Evolutionary conservation across 2,113 vertebrate genomes (phyloP).

Genomic region (Corythoichthys haematopterus): DNA sequence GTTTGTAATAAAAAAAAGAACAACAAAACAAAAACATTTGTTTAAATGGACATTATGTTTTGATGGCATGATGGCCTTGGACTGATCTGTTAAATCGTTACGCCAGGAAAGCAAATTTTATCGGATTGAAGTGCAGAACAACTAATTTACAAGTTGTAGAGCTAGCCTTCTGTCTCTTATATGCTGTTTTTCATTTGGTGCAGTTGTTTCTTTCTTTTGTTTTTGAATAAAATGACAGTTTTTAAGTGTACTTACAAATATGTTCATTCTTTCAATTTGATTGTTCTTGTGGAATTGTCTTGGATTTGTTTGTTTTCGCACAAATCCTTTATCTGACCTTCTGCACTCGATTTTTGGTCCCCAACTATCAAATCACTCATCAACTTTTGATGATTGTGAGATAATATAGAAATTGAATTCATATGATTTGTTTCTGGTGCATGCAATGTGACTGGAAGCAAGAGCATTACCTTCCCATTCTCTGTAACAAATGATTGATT

Average conservation of each 20-base stretch:
- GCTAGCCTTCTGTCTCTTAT: too few species aligned
- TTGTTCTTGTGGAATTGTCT: neutral
- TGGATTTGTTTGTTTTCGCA: neutral
- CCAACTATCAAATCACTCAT: neutral
- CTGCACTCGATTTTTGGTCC: neutral
- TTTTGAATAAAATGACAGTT: neutral
- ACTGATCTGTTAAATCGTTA: too few species aligned
- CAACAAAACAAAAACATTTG: neutral
- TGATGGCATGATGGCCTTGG: neutral
- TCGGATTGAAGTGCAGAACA: neutral
- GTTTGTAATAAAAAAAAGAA: neutral
- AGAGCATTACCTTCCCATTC: slow-evolving; percentile 12
- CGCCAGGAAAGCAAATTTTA: neutral
- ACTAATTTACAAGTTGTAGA: too few species aligned
- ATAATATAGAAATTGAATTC: slow-evolving; percentile 19
- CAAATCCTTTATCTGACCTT: neutral
- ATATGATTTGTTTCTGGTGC: slow-evolving; percentile 39
- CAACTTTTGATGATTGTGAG: neutral
- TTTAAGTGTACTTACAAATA: neutral
- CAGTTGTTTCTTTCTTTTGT: too few species aligned
- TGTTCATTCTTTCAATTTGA: neutral
- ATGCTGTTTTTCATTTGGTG: too few species aligned
- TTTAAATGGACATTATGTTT: neutral
- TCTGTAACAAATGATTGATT: slow-evolving; percentile 27
- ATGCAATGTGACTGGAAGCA: slow-evolving; percentile 37